phyloP scores from a whole-genome alignment of 1,140 invertebrate genomes.

The Periplaneta americana region DNA sequence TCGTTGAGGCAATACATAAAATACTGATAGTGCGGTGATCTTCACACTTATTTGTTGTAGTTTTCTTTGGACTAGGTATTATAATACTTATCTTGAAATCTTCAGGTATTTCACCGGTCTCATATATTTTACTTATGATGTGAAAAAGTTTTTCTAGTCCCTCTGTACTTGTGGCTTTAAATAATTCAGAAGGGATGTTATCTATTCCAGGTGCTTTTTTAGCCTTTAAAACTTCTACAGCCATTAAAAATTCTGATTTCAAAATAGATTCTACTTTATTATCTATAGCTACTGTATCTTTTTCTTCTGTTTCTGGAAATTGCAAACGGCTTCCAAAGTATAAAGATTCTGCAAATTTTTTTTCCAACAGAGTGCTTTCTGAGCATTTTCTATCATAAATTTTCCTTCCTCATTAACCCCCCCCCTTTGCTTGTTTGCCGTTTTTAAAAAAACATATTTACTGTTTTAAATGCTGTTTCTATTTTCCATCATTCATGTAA shows the following conservation, averaged over 20 bases:
- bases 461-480: not conserved
- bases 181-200: constrained; percentile 13
- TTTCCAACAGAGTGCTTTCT: too few species aligned
- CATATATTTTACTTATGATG: not conserved
- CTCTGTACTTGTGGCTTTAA: constrained; percentile 9
- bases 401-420: too few species aligned
- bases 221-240: constrained; percentile 11
- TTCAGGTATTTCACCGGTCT: not conserved
- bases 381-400: too few species aligned
- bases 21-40: not conserved
- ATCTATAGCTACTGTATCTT: not conserved
- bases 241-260: constrained; percentile 10
- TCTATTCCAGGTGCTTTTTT: constrained; percentile 16
- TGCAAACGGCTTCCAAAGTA: too few species aligned
- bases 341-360: too few species aligned
- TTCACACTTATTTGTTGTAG: not conserved
- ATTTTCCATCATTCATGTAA: not conserved
- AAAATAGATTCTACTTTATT: not conserved
- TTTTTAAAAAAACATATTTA: not conserved
- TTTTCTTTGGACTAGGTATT: not conserved
- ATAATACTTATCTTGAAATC: not conserved
- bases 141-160: constrained; percentile 5
- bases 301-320: too few species aligned
- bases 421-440: too few species aligned
- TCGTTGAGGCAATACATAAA: not conserved